Conservation (phyloP, 2,888 invertebrate genomes). For the Boloria euphrosyne region DNA sequence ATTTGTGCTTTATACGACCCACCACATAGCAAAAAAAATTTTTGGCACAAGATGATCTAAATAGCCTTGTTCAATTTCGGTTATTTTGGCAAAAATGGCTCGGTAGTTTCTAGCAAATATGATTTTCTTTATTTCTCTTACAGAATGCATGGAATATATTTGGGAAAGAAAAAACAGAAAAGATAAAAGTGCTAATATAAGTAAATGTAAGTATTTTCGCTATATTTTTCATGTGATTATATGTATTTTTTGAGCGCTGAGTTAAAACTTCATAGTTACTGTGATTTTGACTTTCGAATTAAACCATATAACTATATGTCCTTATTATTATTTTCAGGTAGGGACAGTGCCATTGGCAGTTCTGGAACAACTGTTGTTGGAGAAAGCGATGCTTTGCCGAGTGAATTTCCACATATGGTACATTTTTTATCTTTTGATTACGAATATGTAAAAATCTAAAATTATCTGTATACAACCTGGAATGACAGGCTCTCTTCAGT, state of each 20-base stretch:
- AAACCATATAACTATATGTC: no score
- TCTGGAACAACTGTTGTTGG: conserved; percentile 45
- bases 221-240: no score
- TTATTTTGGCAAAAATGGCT: no score
- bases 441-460: no score
- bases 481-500: no score
- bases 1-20: no score
- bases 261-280: no score
- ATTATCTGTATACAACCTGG: no score
- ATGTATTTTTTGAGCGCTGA: neutral
- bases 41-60: no score
- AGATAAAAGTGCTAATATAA: conserved; percentile 37
- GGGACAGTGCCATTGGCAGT: neutral
- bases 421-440: neutral
- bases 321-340: neutral
- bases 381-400: conserved; percentile 42
- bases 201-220: conserved; percentile 49
- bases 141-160: conserved; percentile 39
- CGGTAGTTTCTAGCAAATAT: no score
- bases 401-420: conserved; percentile 64
- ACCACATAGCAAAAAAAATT: no score
- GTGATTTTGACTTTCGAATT: neutral
- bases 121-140: neutral
- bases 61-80: no score
- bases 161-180: conserved; percentile 41